Base-by-base conservation (phyloP, 2,797 vertebrate species). In the Coluber constrictor region DNA sequence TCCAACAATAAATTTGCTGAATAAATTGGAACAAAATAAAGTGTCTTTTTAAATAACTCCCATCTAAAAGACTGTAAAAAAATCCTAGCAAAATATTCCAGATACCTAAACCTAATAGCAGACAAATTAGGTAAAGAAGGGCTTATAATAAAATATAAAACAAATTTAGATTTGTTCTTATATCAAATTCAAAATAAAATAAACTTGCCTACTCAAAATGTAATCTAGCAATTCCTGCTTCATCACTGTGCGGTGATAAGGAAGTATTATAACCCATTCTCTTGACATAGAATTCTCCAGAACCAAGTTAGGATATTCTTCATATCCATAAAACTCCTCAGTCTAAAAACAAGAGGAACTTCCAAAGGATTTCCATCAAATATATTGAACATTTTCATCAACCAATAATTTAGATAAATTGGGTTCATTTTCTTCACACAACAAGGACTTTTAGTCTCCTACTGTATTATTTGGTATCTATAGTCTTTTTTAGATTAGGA, bases 21-120 rank as follows among this genome's bases (percentile, higher is more conserved):
- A 11, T 27, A 93, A 91, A 66, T 94, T 51, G 94, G 29, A 89
- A 70, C 27, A 70, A 47, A 90, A 47, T 10, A 32, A 94, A 91
- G 16, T 1, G 5, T 90, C 93, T 86, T 90, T 57, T 32, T 57
- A 66, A 56, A 25, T 79, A 37, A 87, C 3, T 70, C 32, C 25
- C 10, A 57, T 87, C 66, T 37, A 92, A 90, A 54, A 90, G 79
- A 66, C 25, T 56, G 9, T 25, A 10, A 56, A 90, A 18, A 29
- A 91, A 10, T 55, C 1, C 63, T 9, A 2, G 63, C 13, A 70
- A n/a, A n/a, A 61, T 29, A 89, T 92, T n/a, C 37, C 92, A 1
- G 9, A 7, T 29, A 43, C 25, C 90, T 63, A 27, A 43, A 18
- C 16, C 29, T 74, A 37, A 25, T 37, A 89, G 88, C 74, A 70